Evolutionary conservation across 1,140 invertebrate genomes (phyloP), one percentile per base, ranked within the genome.

Genomic region (Radopholus similis): DNA sequence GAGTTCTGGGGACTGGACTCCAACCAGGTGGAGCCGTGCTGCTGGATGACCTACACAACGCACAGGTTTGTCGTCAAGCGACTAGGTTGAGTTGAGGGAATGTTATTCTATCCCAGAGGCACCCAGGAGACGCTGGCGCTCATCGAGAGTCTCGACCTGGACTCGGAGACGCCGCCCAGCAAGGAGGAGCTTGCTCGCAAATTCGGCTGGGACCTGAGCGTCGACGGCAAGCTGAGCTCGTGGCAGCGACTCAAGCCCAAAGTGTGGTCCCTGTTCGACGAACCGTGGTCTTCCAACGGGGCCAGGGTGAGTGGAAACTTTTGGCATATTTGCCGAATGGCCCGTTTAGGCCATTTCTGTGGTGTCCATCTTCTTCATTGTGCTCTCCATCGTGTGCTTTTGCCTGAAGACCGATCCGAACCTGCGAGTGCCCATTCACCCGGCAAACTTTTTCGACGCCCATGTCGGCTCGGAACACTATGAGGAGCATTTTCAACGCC

Each of bases 291-390:
- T 53, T 93, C 91, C 38, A 40, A 72, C 9, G 35, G 40, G 13
- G 72, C 72, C 35, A 73, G 76, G 54, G 74, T 73, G n/a, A 30
- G 37, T 3, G 23, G 30, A 2, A 64, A 23, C n/a, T 8, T 56
- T 21, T n/a, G n/a, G n/a, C 30, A 18, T 15, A 62, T 72, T 47
- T 89, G 88, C 59, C n/a, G n/a, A n/a, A n/a, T n/a, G n/a, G n/a
- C n/a, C n/a, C n/a, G n/a, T n/a, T n/a, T 88, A 97, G 93, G 90
- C 93, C 76, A 91, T 97, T 83, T 93, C 93, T 44, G 88, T 95
- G 49, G 88, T 96, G 80, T 96, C 93, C 70, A 91, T 98, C 71
- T 92, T 94, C 86, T 97, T 97, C 87, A 98, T 98, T 83, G 94
- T 93, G 85, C 89, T 97, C 64, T 97, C 94, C 56, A 97, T 98